Evolutionary conservation across 2,797 vertebrate species (phyloP).

Genomic region (Zenarchopterus dispar): DNA sequence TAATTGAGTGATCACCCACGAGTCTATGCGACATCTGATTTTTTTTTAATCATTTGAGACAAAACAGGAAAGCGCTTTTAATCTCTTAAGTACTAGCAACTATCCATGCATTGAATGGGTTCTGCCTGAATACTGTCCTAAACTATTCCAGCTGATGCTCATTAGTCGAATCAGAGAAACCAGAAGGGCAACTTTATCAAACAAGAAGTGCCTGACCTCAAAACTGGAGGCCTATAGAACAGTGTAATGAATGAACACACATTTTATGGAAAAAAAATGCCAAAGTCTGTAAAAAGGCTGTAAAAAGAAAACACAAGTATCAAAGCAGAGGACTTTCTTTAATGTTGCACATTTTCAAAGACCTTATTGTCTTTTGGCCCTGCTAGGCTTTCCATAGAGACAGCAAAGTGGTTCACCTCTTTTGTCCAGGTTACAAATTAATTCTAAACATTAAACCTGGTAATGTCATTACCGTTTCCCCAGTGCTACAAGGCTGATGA

Average conservation of each 20-base stretch:
- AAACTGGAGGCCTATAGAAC: not conserved
- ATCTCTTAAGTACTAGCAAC: conserved; percentile 18
- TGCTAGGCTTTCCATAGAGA: not conserved
- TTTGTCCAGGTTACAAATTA: not conserved
- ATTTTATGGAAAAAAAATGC: too few relatives aligned
- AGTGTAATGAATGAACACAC: conserved; percentile 56
- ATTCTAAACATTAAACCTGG: not conserved
- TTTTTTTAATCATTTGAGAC: conserved; percentile 31
- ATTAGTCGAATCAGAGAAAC: conserved; percentile 72
- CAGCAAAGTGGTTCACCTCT: not conserved
- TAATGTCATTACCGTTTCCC: not conserved
- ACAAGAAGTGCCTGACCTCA: conserved; percentile 51
- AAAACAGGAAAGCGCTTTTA: conserved; percentile 34
- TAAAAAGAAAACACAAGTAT: too few relatives aligned
- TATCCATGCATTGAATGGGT: conserved; percentile 30
- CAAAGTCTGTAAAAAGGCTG: too few relatives aligned
- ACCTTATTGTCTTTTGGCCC: too few relatives aligned
- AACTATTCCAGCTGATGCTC: conserved; percentile 71
- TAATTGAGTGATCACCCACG: conserved; percentile 11
- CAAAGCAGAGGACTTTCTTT: too few relatives aligned
- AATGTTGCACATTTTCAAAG: too few relatives aligned
- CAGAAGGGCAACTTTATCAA: conserved; percentile 61
- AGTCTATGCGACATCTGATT: conserved; percentile 26
- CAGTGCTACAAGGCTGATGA: not conserved
- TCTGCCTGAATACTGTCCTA: conserved; percentile 35